Evolutionary conservation across 2,797 vertebrate genomes (phyloP).

Genomic region (Carcharodon carcharias): DNA sequence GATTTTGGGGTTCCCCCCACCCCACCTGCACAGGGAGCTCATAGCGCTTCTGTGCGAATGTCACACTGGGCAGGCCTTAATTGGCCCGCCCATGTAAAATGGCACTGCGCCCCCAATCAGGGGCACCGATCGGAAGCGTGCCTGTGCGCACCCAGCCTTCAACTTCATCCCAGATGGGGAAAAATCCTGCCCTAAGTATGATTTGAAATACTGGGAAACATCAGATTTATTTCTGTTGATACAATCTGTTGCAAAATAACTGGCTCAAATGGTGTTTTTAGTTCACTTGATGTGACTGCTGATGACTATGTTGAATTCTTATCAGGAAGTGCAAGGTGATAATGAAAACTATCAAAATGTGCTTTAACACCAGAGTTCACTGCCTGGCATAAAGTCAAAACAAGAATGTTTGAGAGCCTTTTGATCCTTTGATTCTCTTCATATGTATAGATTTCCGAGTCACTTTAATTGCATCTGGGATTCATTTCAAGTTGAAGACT

Average conservation of each 20-base stretch:
- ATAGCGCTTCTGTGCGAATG: no score
- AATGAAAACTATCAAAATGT: neutral
- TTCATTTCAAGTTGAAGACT: neutral
- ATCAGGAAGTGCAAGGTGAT: neutral
- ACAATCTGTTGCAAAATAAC: neutral
- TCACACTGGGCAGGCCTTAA: no score
- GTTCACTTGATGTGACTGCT: neutral
- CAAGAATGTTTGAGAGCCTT: neutral
- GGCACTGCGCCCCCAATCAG: no score
- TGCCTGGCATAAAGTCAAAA: neutral
- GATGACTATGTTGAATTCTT: neutral
- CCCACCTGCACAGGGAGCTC: no score
- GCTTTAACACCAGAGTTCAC: neutral
- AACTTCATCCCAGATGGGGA: no score
- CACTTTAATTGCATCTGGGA: neutral
- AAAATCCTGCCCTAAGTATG: neutral
- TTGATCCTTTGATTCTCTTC: conserved; percentile 16
- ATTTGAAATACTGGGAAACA: neutral
- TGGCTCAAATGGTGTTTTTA: neutral
- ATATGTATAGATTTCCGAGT: neutral
- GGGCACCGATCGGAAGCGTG: no score
- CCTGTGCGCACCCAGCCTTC: no score
- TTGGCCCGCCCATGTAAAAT: no score
- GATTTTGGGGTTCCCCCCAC: no score
- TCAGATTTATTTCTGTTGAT: neutral